Conservation (phyloP, 2,797 vertebrate genomes). For the Stomatorhinus walkeri region DNA sequence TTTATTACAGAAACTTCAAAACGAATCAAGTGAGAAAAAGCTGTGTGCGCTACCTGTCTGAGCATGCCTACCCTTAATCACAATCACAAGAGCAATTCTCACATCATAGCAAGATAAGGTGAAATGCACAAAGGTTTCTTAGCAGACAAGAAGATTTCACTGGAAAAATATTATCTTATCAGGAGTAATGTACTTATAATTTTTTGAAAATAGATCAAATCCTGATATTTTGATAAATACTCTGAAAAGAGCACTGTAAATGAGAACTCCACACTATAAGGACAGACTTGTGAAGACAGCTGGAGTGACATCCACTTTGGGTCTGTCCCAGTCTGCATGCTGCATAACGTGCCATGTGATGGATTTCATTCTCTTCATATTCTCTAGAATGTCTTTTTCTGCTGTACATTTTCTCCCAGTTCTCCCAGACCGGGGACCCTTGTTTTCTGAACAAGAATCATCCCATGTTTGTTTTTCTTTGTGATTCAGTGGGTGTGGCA, state of each 20-base stretch:
- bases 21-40: not conserved
- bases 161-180: not conserved
- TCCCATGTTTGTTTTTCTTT: slow-evolving; percentile 41
- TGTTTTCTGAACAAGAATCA: slow-evolving; percentile 34
- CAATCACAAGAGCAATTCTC: not conserved
- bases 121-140: not conserved
- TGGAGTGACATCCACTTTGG: not conserved
- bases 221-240: not conserved
- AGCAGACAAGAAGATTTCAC: not conserved
- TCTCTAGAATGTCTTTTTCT: slow-evolving; percentile 25
- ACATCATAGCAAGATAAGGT: not conserved
- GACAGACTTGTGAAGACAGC: not conserved
- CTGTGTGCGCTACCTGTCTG: not conserved
- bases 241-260: not conserved
- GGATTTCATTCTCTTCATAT: slow-evolving; percentile 20
- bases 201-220: not conserved
- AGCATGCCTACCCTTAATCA: not conserved
- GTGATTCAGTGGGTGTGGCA: slow-evolving; percentile 40
- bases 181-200: not conserved
- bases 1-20: slow-evolving; percentile 7
- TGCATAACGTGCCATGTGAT: slow-evolving; percentile 29
- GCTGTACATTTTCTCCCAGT: slow-evolving; percentile 15
- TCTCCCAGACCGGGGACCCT: not conserved
- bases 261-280: not conserved
- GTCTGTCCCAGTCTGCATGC: slow-evolving; percentile 10